These are phyloP conservation scores for Barbus barbus DNA, from an alignment of 2,113 vertebrate genomes.

Conservation along the genomic window DNA sequence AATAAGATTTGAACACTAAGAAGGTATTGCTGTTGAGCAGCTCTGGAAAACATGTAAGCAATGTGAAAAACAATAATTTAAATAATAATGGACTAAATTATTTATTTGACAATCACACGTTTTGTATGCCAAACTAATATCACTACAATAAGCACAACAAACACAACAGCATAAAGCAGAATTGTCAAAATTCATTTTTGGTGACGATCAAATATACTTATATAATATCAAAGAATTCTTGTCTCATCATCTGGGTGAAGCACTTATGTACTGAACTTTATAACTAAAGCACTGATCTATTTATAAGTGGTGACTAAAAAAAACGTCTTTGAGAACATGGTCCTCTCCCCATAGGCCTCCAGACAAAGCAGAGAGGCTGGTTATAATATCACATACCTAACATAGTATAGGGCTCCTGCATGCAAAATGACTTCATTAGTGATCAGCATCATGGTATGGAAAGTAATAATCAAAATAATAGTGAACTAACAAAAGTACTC, in stretches of 20 bases:
- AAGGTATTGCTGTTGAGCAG: background rate
- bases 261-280: slow-evolving; percentile 52
- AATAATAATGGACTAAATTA: background rate
- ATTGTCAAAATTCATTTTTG: background rate
- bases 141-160: background rate
- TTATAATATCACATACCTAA: slow-evolving; percentile 44
- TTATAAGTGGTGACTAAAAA: slow-evolving; percentile 68
- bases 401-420: slow-evolving; percentile 48
- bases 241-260: slow-evolving; percentile 48
- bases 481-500: no score
- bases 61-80: background rate
- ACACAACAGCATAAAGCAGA: background rate
- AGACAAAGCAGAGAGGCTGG: slow-evolving; percentile 59
- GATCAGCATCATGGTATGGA: no score
- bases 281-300: slow-evolving; percentile 54
- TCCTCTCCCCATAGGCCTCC: slow-evolving; percentile 40
- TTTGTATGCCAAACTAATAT: background rate
- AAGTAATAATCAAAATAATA: no score
- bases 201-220: slow-evolving; percentile 58
- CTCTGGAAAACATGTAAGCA: background rate
- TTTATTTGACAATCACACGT: background rate
- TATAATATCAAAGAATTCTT: slow-evolving; percentile 43
- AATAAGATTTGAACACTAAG: no score
- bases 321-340: slow-evolving; percentile 26
- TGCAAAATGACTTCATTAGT: slow-evolving; percentile 61